Evolutionary conservation across 2,113 vertebrate species (phyloP), one percentile per base, ranked within the genome.

Genomic region (Antechinus stuartii): DNA sequence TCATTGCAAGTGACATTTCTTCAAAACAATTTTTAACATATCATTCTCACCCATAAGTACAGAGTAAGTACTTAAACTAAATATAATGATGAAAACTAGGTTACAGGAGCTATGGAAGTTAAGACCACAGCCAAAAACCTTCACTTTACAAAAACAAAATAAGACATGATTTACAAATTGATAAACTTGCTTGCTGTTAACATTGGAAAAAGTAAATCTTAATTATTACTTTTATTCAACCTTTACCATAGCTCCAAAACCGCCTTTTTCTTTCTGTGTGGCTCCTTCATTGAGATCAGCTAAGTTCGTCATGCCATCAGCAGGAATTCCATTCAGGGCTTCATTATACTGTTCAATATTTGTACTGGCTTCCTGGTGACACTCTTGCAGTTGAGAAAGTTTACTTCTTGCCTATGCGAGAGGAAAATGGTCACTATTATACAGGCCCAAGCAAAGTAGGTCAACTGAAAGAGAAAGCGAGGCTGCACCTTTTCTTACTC

Each of bases 311-410:
- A 99, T 99, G 52, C 99, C 99, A 22, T 99, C 99, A 0, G 99
- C 98, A 0, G 99, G 98, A n/a, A 99, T 98, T 27, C 99, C 99
- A 3, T 99, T 99, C 52, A 99, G 98, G 3, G 98, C 98, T 97
- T 98, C 99, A n/a, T 98, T 99, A 89, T 99, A 99, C 93, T 99
- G 99, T 90, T 99, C 99, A 1, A 99, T 99, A 97, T 98, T 99
- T 97, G 99, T 99, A 89, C 96, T 99, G 96, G 99, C 98, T 92
- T 99, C 99, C 94, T 99, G 99, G 47, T 99, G 99, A 96, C 98
- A 99, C 96, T 99, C 99, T 0, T 99, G 99, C 95, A 99, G 99
- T 95, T 99, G 99, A 5, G 99, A 99, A 50, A 99, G 98, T 94
- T 99, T 99, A 97, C 98, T 99, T 94, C 99, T 99, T 22, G 99